Evolutionary conservation across 2,113 vertebrate genomes (phyloP), one percentile per base, ranked within the genome.

Genomic region (Toxotes chatareus): DNA sequence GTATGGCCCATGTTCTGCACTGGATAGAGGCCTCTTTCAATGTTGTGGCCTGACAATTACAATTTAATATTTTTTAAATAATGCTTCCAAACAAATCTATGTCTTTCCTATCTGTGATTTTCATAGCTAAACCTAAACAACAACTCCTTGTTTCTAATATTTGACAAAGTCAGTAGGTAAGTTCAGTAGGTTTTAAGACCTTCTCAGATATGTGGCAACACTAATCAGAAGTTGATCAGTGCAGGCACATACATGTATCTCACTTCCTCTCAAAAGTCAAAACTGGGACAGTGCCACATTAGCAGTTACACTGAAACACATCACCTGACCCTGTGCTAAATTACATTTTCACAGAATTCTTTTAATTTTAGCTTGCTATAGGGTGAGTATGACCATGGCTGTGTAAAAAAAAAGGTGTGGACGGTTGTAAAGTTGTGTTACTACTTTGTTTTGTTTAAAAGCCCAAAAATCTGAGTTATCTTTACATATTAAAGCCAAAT

Each of bases 241-340:
- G 31, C 21, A 53, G 59, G n/a, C 51, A 56, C 61, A 66, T 63
- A 60, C 31, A 60, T 60, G 57, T 60, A 73, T 67, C 72, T 71
- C 61, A 83, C 76, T 83, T 90, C 73, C 63, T 80, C 55, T 76
- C 47, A 38, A 1, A 27, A 57, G 31, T 67, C 1, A 38, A 34
- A 81, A 86, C 46, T 76, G 23, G 44, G 67, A 56, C 56, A 66
- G 62, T 64, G 34, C 51, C 27, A 66, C 36, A 69, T 72, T 71
- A 38, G 13, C 31, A 27, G 34, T 38, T 46, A 16, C 19, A 59
- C 46, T 65, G 21, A 47, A 73, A 76, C 40, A 51, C 31, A 74
- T 55, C 66, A 76, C 42, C 46, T 65, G 49, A 69, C 42, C 23
- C 23, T 67, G 38, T 67, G 44, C 56, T 19, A 76, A 65, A 71